Percentiles rank a stretch among this genome's conserved stretches.
Conservation (phyloP, 2,888 invertebrate genomes). For the Volucella inanis region DNA sequence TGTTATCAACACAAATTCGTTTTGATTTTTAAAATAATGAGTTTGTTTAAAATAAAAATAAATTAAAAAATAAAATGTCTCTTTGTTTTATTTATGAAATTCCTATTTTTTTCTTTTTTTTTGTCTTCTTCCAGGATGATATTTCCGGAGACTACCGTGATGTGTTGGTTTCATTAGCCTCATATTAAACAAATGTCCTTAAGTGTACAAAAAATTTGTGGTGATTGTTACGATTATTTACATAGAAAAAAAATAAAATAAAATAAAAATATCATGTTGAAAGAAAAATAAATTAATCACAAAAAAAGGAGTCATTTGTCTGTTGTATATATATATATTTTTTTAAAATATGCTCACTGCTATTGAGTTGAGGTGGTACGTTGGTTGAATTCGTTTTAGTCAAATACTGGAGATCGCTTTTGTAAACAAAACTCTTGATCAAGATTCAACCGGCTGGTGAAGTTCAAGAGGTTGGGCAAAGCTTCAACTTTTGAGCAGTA, state of each 20-base stretch:
- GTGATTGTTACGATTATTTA: not conserved
- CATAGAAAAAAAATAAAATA: slow-evolving; percentile 2
- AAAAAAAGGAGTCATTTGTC: too few species aligned
- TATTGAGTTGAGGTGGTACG: too few species aligned
- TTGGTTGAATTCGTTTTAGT: too few species aligned
- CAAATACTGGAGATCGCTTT: too few species aligned
- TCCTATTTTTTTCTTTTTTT: slow-evolving; percentile 52
- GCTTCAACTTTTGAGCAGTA: too few species aligned
- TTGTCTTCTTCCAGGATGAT: slow-evolving; percentile 86
- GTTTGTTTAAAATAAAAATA: slow-evolving; percentile 26
- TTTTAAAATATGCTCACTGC: too few species aligned
- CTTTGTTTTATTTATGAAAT: slow-evolving; percentile 47
- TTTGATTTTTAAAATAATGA: slow-evolving; percentile 25
- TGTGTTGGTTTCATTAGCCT: slow-evolving; percentile 84
- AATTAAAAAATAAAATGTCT: not conserved
- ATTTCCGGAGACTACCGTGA: slow-evolving; percentile 88
- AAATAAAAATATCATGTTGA: not conserved
- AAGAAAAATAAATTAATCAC: too few species aligned
- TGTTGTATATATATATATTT: too few species aligned
- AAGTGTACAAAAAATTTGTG: too few species aligned
- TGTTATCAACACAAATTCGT: slow-evolving; percentile 20
- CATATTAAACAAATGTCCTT: slow-evolving; percentile 77
- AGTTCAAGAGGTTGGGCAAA: too few species aligned
- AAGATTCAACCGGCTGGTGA: too few species aligned
- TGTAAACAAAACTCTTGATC: too few species aligned